Evolutionary conservation across 53 echinoderm and acorn worm species (phyloP), one percentile per base, ranked within the genome.

Genomic region (Stichopus horrens): DNA sequence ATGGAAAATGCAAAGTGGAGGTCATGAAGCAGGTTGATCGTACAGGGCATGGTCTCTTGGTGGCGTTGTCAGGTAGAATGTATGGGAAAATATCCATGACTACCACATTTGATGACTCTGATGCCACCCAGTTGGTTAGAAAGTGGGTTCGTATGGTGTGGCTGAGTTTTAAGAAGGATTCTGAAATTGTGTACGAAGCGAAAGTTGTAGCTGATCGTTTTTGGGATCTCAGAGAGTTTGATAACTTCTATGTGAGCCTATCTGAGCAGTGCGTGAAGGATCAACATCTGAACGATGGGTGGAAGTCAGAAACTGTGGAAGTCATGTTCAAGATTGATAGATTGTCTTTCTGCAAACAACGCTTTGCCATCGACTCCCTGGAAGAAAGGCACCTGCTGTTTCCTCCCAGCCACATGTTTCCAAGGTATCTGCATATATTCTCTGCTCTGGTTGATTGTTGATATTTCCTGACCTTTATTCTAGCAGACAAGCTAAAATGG

Each of bases 301-400:
- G 37, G 37, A 37, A 37, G 37, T 37, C 37, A 37, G 37, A 37
- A 0, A 37, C 37, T 37, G 77, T 77, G 8, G 14, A 37, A 37
- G 77, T 77, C 5, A 37, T 51, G 77, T 77, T 77, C 77, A 77
- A 77, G 77, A 54, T 77, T 52, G 77, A 77, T 52, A 77, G 77
- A 54, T 14, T 53, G 9, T 16, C 52, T 16, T 51, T 77, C 77
- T 77, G 77, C 52, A 53, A 51, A 16, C 54, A 77, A 53, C 52
- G 9, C 22, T 77, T 51, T 77, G 77, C 77, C 52, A 37, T 77
- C 18, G 77, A 77, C 77, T 51, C 23, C 52, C 52, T 77, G 0
- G 52, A 77, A 77, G 54, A 54, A 77, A 77, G 52, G 22, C 53
- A 77, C 3, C 77, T 77, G 11, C 18, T 77, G 52, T 77, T 77